A percentile compares a stretch with the other conserved stretches of the same genome.
Conservation (phyloP, 2,888 invertebrate species). For the Lottia scabra region DNA sequence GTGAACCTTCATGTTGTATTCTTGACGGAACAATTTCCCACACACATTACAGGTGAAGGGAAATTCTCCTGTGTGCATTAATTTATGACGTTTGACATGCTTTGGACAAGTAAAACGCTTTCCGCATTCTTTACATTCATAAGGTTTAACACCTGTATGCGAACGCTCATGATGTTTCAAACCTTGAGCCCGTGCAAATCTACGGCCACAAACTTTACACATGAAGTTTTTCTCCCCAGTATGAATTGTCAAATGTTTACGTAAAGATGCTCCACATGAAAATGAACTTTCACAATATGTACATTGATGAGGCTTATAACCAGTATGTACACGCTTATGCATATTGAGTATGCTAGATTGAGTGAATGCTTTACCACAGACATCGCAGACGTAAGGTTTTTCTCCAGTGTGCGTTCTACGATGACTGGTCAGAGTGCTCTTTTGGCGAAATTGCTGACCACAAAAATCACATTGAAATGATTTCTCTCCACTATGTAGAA, state of each 20-base stretch:
- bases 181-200: not conserved
- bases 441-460: conserved; percentile 1
- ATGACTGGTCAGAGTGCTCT: not conserved
- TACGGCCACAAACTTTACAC: not conserved
- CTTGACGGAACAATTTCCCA: not conserved
- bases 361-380: not conserved
- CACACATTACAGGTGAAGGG: not conserved
- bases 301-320: conserved; percentile 5
- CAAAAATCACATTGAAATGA: not conserved
- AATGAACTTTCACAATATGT: conserved; percentile 2
- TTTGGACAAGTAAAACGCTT: not conserved
- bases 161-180: conserved; percentile 3
- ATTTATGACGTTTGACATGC: conserved; percentile 3
- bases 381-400: not conserved
- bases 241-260: conserved; percentile 4
- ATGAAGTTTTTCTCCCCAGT: conserved; percentile 6
- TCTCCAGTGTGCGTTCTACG: not conserved
- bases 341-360: not conserved
- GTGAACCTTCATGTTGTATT: conserved; percentile 3
- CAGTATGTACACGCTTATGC: not conserved
- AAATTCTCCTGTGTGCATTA: not conserved
- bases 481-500: not conserved
- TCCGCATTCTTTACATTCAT: conserved; percentile 1
- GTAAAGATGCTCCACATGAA: not conserved
- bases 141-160: conserved; percentile 1